Evolutionary conservation across 2,113 vertebrate species (phyloP).

Genomic region (Apistogramma diplotaenia): DNA sequence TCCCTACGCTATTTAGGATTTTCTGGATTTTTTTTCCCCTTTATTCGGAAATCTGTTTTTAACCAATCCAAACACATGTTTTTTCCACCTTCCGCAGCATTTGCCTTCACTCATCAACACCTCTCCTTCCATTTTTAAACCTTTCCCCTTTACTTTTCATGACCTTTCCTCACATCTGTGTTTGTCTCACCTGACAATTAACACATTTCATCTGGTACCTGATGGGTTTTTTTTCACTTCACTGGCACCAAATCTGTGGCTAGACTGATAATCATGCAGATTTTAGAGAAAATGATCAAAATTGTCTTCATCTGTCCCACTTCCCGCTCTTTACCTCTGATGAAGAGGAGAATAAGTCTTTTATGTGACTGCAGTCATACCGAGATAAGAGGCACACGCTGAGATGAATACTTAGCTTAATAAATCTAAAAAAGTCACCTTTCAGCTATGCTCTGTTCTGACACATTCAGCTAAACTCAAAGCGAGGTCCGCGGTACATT

Average conservation of each 20-base stretch:
- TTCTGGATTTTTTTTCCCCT: not conserved
- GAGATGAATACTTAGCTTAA: not conserved
- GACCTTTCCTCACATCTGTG: slow-evolving; percentile 1
- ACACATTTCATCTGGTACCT: slow-evolving; percentile 1
- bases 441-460: not conserved
- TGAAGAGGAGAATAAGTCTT: not conserved
- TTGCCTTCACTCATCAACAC: slow-evolving; percentile 4
- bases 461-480: not conserved
- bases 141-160: not conserved
- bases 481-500: not conserved
- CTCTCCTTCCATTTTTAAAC: not conserved
- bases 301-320: not conserved
- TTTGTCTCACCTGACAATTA: slow-evolving; percentile 36
- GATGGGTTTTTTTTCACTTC: not conserved
- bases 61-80: not conserved
- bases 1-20: not conserved
- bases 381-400: not conserved
- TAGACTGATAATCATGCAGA: not conserved
- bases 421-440: not conserved
- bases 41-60: not conserved
- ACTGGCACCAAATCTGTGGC: not conserved
- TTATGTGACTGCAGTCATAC: not conserved
- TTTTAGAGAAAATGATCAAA: not conserved
- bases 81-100: not conserved
- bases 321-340: not conserved